These are phyloP conservation scores for Coptodon rendalli DNA, from an alignment of 2,113 vertebrate genomes.

Conservation along the genomic window DNA sequence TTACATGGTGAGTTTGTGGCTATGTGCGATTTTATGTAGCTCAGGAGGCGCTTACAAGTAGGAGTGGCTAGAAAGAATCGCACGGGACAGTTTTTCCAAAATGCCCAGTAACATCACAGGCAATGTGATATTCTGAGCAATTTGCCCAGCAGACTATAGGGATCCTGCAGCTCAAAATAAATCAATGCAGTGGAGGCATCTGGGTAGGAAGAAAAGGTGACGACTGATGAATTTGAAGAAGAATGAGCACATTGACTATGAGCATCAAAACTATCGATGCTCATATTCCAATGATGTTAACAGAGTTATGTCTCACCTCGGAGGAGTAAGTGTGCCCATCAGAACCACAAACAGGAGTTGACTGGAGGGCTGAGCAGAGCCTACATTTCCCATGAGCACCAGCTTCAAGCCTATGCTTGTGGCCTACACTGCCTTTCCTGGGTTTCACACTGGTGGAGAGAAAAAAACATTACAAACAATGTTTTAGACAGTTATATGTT, in stretches of 20 bases:
- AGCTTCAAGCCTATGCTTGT: slow-evolving; percentile 77
- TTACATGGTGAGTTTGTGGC: not conserved
- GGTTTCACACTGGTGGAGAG: slow-evolving; percentile 44
- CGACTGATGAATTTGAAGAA: not conserved
- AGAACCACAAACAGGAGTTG: slow-evolving; percentile 59
- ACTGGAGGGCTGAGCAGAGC: slow-evolving; percentile 68
- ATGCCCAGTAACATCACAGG: not conserved
- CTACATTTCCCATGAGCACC: slow-evolving; percentile 80
- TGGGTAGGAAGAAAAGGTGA: not conserved
- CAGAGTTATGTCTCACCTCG: slow-evolving; percentile 67
- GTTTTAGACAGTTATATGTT: not conserved
- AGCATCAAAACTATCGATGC: not conserved
- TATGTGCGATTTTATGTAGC: not conserved
- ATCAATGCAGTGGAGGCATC: not conserved
- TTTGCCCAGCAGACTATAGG: not conserved
- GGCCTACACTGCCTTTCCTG: slow-evolving; percentile 60
- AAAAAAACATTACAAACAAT: not conserved
- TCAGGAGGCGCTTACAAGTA: not conserved
- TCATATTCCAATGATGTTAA: not conserved
- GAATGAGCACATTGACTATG: not conserved
- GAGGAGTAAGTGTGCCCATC: slow-evolving; percentile 83
- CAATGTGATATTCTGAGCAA: not conserved
- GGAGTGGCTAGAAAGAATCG: not conserved
- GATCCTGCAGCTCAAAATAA: not conserved
- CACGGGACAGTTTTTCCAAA: not conserved